phyloP scores from a whole-genome alignment of 2,888 invertebrate genomes.

The Hedya salicella region DNA sequence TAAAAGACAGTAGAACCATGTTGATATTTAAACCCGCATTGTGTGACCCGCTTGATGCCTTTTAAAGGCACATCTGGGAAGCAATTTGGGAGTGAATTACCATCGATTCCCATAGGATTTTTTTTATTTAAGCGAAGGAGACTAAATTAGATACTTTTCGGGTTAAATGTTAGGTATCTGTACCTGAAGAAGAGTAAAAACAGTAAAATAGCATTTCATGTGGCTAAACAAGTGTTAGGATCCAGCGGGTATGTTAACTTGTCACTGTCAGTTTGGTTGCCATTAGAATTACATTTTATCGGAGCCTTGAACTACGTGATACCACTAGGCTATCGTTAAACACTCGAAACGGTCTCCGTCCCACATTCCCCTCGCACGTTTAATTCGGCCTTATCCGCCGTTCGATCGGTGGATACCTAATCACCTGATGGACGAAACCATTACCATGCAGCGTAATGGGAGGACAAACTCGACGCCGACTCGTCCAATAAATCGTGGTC shows the following conservation, averaged over 20 bases:
- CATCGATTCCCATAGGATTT: too few species aligned
- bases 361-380: constrained; percentile 25
- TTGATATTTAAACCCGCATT: background rate
- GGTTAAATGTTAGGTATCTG: too few species aligned
- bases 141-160: too few species aligned
- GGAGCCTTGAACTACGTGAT: constrained; percentile 5
- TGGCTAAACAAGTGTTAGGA: background rate
- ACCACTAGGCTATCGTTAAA: constrained; percentile 8
- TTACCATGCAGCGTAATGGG: constrained; percentile 24
- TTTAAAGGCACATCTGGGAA: too few species aligned
- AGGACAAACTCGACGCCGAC: constrained; percentile 17
- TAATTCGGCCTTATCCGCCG: constrained; percentile 21
- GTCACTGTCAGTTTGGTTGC: constrained; percentile 11
- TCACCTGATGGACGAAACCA: constrained; percentile 31
- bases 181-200: too few species aligned
- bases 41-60: background rate
- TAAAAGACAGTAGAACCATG: background rate
- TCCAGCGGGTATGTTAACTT: background rate
- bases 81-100: too few species aligned
- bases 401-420: constrained; percentile 30
- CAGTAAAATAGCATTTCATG: background rate
- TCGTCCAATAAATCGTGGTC: constrained; percentile 55
- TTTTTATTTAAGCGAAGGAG: too few species aligned
- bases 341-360: constrained; percentile 9
- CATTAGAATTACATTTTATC: constrained; percentile 19